phyloP scores from a whole-genome alignment of 2,888 invertebrate species.

The Hirtodrosophila duncani region DNA sequence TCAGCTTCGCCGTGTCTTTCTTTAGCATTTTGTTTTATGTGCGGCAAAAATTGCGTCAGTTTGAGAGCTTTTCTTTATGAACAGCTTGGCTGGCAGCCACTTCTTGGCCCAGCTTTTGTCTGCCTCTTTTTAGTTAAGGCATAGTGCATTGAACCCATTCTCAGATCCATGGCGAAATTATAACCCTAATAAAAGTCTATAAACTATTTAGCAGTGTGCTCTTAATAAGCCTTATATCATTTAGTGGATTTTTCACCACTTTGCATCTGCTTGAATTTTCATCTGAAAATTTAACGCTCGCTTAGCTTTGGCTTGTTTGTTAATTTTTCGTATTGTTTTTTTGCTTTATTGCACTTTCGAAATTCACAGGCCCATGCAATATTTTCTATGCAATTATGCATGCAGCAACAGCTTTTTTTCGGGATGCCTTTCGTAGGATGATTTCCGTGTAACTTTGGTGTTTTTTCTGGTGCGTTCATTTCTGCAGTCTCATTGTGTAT shows the following conservation, averaged over 20 bases:
- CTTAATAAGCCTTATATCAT: conserved; percentile 37
- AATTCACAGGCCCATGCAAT: conserved; percentile 24
- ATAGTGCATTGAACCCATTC: conserved; percentile 27
- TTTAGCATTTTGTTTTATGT: conserved; percentile 29
- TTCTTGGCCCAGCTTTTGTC: too few species aligned
- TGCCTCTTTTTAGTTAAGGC: too few species aligned
- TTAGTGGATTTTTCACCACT: conserved; percentile 8
- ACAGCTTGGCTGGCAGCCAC: too few species aligned
- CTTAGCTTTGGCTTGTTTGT: conserved; percentile 34
- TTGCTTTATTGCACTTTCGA: conserved; percentile 38
- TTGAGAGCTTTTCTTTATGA: conserved; percentile 20
- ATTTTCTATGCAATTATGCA: conserved; percentile 28
- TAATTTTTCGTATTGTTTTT: background rate
- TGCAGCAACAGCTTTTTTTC: background rate
- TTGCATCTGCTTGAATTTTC: conserved; percentile 23
- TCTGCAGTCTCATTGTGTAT: conserved; percentile 53
- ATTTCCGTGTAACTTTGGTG: conserved; percentile 30
- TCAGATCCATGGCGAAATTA: background rate
- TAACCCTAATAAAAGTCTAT: conserved; percentile 25
- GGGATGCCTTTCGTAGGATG: conserved; percentile 1
- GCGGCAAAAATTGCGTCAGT: conserved; percentile 50
- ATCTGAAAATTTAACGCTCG: conserved; percentile 49
- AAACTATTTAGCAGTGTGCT: conserved; percentile 13
- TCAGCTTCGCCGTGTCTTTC: conserved; percentile 30
- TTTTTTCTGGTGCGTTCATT: conserved; percentile 22